Conservation (phyloP, 1,140 invertebrate genomes). For the Heterodera schachtii region DNA sequence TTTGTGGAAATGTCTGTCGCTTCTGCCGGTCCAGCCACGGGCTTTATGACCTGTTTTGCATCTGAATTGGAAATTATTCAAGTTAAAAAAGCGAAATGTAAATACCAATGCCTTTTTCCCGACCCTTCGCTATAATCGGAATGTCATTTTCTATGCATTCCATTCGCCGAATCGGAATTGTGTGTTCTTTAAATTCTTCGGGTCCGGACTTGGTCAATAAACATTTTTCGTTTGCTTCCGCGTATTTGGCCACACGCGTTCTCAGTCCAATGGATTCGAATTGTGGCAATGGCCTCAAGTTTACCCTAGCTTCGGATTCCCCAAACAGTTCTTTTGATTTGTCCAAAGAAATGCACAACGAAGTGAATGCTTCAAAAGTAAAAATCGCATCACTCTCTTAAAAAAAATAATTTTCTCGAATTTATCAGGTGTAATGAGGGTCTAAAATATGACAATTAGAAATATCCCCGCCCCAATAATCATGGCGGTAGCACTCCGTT, state of each 20-base stretch:
- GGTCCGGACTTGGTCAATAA: neutral
- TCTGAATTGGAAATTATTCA: neutral
- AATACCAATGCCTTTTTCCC: neutral
- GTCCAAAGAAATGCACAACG: neutral
- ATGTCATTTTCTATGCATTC: neutral
- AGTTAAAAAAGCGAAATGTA: neutral
- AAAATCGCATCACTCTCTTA: too few species aligned
- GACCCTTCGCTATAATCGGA: neutral
- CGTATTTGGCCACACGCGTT: conserved; percentile 2
- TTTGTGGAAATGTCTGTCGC: neutral
- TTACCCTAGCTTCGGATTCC: conserved; percentile 1
- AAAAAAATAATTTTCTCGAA: too few species aligned
- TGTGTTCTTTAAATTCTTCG: neutral
- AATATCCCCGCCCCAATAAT: too few species aligned
- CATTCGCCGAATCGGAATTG: neutral
- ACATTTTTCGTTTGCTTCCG: neutral
- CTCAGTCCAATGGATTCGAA: neutral
- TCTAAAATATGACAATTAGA: too few species aligned
- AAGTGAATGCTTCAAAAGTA: neutral
- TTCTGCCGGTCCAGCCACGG: neutral
- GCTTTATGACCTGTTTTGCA: neutral
- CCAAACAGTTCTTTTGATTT: neutral
- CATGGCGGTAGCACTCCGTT: too few species aligned
- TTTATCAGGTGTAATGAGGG: too few species aligned
- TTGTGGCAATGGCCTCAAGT: neutral